Percentiles rank a stretch among this genome's conserved stretches.
Evolutionary conservation across 2,797 vertebrate genomes (phyloP).

Genomic region (Fringilla coelebs): DNA sequence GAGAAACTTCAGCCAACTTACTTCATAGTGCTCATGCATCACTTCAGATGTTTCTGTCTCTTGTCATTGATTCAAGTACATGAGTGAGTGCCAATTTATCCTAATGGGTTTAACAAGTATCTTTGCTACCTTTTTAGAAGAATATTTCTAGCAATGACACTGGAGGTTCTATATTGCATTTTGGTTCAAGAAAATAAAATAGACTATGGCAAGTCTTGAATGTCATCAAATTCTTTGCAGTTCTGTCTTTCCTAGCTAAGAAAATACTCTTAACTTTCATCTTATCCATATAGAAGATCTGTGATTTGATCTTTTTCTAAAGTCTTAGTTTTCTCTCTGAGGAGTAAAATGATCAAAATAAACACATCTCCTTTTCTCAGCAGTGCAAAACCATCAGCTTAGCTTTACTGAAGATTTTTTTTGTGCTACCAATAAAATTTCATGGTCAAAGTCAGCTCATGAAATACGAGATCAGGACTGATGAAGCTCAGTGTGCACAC

Average conservation of each 20-base stretch:
- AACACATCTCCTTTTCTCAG: not conserved
- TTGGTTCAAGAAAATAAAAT: not conserved
- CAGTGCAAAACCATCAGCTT: not conserved
- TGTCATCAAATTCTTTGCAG: not conserved
- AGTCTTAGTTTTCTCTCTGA: not conserved
- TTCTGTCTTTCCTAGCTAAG: not conserved
- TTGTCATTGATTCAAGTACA: not conserved
- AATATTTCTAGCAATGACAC: not conserved
- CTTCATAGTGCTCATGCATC: not conserved
- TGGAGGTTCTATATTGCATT: not conserved
- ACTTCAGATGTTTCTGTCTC: not conserved
- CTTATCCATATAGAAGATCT: not conserved
- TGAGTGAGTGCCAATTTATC: not conserved
- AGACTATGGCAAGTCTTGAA: not conserved
- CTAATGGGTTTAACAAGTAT: not conserved
- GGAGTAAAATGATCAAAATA: not conserved
- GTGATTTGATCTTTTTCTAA: not conserved
- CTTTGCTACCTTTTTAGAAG: not conserved
- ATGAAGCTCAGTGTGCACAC: not conserved
- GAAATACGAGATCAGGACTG: not conserved
- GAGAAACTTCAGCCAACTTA: not conserved
- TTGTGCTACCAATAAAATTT: not conserved
- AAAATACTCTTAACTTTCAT: not conserved
- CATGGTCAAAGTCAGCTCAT: not conserved
- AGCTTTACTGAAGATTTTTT: not conserved